Conservation (phyloP, 2,888 invertebrate genomes). For the Liopterus haemorrhoidalis region DNA sequence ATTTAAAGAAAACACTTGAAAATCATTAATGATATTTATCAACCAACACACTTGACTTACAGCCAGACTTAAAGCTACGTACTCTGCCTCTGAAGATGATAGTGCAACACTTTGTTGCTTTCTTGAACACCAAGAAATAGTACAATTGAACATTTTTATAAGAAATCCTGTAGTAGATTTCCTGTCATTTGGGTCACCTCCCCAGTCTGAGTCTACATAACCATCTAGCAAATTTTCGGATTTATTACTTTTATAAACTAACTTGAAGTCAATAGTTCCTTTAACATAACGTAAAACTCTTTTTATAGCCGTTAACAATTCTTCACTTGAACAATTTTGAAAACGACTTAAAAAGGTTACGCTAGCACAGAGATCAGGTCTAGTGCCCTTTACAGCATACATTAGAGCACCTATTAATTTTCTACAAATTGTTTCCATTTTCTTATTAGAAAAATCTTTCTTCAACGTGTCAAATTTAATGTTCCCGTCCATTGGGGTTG, state of each 20-base stretch:
- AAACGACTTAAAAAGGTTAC: conserved; percentile 10
- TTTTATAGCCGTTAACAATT: conserved; percentile 19
- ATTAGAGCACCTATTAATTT: no score
- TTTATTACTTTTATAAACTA: conserved; percentile 19
- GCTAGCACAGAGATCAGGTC: conserved; percentile 22
- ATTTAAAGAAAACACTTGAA: conserved; percentile 10
- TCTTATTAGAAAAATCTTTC: no score
- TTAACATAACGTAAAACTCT: conserved; percentile 24
- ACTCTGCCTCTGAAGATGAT: conserved; percentile 31
- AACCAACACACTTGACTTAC: conserved; percentile 35
- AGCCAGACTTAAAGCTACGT: conserved; percentile 35
- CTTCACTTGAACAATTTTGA: conserved; percentile 11
- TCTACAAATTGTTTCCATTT: no score
- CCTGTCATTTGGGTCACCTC: conserved; percentile 20
- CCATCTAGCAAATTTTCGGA: conserved; percentile 9
- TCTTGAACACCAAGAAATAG: conserved; percentile 9
- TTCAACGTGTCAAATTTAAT: no score
- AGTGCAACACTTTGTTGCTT: background rate
- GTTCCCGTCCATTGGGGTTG: background rate
- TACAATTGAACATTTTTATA: conserved; percentile 31
- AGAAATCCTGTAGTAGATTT: conserved; percentile 32
- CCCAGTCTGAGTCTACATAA: conserved; percentile 25
- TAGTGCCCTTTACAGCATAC: conserved; percentile 19
- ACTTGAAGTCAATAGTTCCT: conserved; percentile 22
- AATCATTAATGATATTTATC: conserved; percentile 29